These are phyloP conservation scores for Chrosomus eos DNA, from an alignment of 2,797 vertebrate species.

Conservation along the genomic window DNA sequence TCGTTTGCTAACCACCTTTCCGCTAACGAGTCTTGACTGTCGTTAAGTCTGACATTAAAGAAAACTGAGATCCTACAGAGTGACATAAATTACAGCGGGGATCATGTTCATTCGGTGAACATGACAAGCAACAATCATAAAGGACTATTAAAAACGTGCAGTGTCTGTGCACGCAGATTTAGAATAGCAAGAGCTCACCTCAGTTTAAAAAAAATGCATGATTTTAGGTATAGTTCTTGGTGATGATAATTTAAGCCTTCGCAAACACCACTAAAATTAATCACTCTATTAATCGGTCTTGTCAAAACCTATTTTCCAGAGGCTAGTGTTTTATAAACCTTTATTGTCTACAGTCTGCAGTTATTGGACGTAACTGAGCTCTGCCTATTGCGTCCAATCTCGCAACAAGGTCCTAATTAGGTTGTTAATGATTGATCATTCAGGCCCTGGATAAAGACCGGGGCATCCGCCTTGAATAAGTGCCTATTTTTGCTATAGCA, in stretches of 20 bases:
- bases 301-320: background rate
- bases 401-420: background rate
- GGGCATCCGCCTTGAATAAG: background rate
- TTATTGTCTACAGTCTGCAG: background rate
- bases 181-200: background rate
- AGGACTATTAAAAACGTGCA: background rate
- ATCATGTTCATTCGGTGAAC: background rate
- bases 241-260: background rate
- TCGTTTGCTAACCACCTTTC: background rate
- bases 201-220: background rate
- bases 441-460: background rate
- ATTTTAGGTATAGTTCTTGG: background rate
- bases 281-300: background rate
- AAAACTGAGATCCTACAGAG: background rate
- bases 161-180: background rate
- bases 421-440: slow-evolving; percentile 7
- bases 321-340: background rate
- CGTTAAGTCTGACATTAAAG: background rate
- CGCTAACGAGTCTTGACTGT: background rate
- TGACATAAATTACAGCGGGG: background rate
- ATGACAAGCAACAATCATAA: background rate
- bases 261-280: background rate
- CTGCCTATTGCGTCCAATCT: background rate
- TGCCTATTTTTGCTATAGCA: background rate
- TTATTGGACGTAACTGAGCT: background rate